Conservation (phyloP, 1,140 invertebrate species). For the Macrobrachium nipponense region DNA sequence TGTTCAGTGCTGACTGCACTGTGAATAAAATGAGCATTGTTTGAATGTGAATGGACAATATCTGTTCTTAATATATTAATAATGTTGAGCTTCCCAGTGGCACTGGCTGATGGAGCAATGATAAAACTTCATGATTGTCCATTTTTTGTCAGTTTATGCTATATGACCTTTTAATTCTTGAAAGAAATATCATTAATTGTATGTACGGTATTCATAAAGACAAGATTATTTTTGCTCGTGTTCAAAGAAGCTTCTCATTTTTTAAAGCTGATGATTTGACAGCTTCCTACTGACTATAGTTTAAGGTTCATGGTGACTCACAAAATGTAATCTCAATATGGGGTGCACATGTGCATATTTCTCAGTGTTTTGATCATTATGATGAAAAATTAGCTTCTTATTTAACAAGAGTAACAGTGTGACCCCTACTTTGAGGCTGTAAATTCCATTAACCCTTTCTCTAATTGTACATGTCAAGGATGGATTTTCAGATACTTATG, state of each 20-base stretch:
- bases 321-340: constrained; percentile 2
- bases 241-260: constrained; percentile 39
- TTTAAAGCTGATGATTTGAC: constrained; percentile 46
- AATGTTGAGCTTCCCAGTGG: no score
- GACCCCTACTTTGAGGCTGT: constrained; percentile 16
- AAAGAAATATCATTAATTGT: no score
- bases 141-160: no score
- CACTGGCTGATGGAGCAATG: no score
- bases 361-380: background rate
- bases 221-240: constrained; percentile 39
- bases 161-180: no score
- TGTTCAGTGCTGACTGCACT: background rate
- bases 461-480: no score
- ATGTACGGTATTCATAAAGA: constrained; percentile 1
- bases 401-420: background rate
- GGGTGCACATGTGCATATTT: constrained; percentile 3
- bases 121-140: no score
- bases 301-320: background rate
- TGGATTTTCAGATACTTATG: constrained; percentile 18
- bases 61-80: no score
- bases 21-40: no score
- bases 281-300: constrained; percentile 42
- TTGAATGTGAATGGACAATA: no score
- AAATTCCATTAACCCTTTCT: background rate
- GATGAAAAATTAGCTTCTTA: background rate